Conservation (phyloP, 2,888 invertebrate genomes). For the Nemoura dubitans region DNA sequence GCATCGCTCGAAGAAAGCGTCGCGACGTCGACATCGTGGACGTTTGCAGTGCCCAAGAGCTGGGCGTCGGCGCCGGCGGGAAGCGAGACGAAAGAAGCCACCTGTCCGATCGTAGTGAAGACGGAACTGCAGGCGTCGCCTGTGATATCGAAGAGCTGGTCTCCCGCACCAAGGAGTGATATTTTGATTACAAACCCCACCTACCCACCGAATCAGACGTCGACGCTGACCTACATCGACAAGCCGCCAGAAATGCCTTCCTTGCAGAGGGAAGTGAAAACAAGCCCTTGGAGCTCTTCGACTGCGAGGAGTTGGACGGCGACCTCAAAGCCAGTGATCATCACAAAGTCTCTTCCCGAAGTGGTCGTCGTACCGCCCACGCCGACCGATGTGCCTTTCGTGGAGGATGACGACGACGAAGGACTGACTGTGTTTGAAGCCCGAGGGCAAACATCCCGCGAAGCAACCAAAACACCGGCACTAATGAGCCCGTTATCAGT, state of each 20-base stretch:
- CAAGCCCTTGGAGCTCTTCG: not conserved
- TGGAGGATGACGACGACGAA: not conserved
- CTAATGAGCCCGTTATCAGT: not conserved
- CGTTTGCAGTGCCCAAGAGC: slow-evolving; percentile 53
- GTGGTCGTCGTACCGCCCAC: slow-evolving; percentile 1
- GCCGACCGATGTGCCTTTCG: not conserved
- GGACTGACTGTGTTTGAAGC: not conserved
- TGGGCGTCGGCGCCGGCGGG: slow-evolving; percentile 50
- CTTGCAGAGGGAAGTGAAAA: not conserved
- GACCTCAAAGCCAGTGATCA: not conserved
- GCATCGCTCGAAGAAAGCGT: slow-evolving; percentile 46
- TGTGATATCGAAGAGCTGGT: not conserved
- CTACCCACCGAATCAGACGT: not conserved
- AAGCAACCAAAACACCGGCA: not conserved
- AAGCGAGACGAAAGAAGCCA: slow-evolving; percentile 49
- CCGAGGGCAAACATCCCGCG: not conserved
- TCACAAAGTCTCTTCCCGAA: not conserved
- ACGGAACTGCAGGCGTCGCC: not conserved
- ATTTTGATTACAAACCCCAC: not conserved
- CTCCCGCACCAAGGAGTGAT: not conserved
- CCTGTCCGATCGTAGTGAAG: not conserved
- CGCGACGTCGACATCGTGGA: slow-evolving; percentile 50
- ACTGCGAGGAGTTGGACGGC: slow-evolving; percentile 8
- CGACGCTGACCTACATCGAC: not conserved
- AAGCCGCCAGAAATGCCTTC: not conserved